Evolutionary conservation across 2,113 vertebrate genomes (phyloP).

Genomic region (Brachirus orientalis): DNA sequence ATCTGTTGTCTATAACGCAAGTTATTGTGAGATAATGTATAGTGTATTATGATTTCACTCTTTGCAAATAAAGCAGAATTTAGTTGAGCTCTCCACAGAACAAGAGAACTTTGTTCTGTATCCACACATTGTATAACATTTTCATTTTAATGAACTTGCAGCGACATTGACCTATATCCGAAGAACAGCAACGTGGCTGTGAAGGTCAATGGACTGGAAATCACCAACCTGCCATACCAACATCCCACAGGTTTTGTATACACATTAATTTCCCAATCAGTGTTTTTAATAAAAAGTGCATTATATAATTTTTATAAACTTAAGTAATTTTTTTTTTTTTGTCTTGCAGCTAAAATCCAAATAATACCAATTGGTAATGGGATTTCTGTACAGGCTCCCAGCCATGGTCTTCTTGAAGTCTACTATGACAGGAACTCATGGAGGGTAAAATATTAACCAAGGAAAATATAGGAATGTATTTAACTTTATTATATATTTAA

Average conservation of each 20-base stretch:
- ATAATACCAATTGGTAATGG: slow-evolving; percentile 59
- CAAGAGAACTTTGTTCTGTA: too few relatives aligned
- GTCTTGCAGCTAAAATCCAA: slow-evolving; percentile 57
- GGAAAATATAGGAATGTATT: neutral
- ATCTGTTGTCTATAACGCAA: too few relatives aligned
- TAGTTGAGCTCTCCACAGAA: too few relatives aligned
- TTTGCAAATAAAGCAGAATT: too few relatives aligned
- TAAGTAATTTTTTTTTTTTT: neutral
- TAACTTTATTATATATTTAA: neutral
- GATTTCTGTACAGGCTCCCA: slow-evolving; percentile 61
- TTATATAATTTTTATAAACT: slow-evolving; percentile 10
- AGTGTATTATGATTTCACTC: too few relatives aligned
- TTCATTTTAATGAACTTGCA: slow-evolving; percentile 16
- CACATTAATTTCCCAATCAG: neutral
- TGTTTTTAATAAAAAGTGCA: too few relatives aligned
- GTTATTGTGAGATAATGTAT: too few relatives aligned
- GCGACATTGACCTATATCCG: slow-evolving; percentile 65
- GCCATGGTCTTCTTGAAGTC: slow-evolving; percentile 73
- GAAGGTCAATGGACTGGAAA: slow-evolving; percentile 71
- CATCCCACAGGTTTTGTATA: slow-evolving; percentile 63
- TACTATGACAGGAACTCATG: slow-evolving; percentile 56
- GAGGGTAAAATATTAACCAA: slow-evolving; percentile 48
- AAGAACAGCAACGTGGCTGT: slow-evolving; percentile 42
- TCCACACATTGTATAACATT: neutral
- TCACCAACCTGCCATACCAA: slow-evolving; percentile 64